Base-by-base conservation (phyloP, 2,888 invertebrate species). In the Barypeithes pellucidus region DNA sequence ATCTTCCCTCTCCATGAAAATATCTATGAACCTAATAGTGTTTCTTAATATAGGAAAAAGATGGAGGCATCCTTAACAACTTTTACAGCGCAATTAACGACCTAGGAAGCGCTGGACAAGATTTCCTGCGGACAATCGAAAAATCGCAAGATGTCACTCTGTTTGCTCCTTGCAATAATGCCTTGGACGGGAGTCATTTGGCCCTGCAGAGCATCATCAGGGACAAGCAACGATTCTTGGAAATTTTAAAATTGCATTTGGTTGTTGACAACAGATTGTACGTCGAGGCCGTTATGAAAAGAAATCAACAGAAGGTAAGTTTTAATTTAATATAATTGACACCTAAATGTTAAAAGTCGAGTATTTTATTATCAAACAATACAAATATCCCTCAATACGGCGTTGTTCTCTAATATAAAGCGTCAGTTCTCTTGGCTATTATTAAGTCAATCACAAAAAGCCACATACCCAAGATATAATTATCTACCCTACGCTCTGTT, bases 81-180 rank as follows among this genome's bases (percentile, higher is more conserved):
- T 95, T 96, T 86, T 93, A 93, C 85, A 91, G 94, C 83, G 92
- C 93, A 66, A 93, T 96, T 75, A 90, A 92, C 86, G 93, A 94
- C 81, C 92, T 94, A 80, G 84, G 83, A 24, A 77, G 80, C 33
- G 89, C 91, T 71, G 95, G 93, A 5, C 90, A 91, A 69, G 92
- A 93, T 77, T 94, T 95, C 82, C 89, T 94, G 83, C 89, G 89
- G 75, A 91, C 91, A 77, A 90, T 95, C 36, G 92, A 90, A 69
- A 87, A 89, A 72, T 90, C 91, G 76, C 90, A 91, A 70, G 93
- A 94, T 79, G 89, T 95, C 22, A 97, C 97, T 2, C 88, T 97
- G 70, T 94, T 97, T 84, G 96, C 95, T 1, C 97, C 97, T 0
- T 95, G 94, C 81, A 96, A 97, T 83, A 93, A 93, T 75, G 96